A percentile compares a stretch with the other conserved stretches of the same genome.
phyloP scores from a whole-genome alignment of 2,797 vertebrate genomes.

The Sebastes jordani region DNA sequence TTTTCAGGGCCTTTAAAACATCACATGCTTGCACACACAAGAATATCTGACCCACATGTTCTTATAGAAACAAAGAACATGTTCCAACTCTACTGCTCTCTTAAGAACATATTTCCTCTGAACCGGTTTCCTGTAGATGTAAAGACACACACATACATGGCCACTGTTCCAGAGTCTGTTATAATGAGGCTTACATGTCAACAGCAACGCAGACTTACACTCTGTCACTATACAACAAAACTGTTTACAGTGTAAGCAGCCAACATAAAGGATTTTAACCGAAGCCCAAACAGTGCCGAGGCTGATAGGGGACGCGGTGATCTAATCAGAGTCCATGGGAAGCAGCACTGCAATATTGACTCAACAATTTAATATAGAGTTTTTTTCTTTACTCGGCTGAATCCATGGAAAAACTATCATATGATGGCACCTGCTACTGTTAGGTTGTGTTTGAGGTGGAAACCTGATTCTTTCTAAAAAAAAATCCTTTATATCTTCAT shows the following conservation, averaged over 20 bases:
- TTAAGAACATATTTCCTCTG: neutral
- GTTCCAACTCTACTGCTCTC: neutral
- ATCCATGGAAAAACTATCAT: constrained; percentile 10
- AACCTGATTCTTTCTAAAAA: neutral
- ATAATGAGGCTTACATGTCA: constrained; percentile 69
- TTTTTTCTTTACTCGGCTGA: neutral
- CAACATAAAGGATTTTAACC: constrained; percentile 46
- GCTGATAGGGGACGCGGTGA: constrained; percentile 11
- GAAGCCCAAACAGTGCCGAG: constrained; percentile 65
- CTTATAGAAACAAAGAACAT: neutral
- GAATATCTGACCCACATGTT: neutral
- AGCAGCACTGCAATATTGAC: constrained; percentile 7
- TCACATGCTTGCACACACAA: neutral
- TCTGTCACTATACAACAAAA: constrained; percentile 58
- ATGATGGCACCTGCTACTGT: neutral
- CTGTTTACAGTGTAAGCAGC: constrained; percentile 74
- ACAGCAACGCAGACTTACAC: constrained; percentile 41
- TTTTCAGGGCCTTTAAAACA: neutral
- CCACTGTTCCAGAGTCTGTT: constrained; percentile 47
- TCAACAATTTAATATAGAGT: constrained; percentile 10
- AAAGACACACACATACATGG: neutral
- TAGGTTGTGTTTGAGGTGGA: neutral
- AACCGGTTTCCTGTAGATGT: neutral
- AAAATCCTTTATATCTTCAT: neutral
- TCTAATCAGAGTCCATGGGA: constrained; percentile 54